Base-by-base conservation (phyloP, 2,113 vertebrate species). In the Callipepla squamata region DNA sequence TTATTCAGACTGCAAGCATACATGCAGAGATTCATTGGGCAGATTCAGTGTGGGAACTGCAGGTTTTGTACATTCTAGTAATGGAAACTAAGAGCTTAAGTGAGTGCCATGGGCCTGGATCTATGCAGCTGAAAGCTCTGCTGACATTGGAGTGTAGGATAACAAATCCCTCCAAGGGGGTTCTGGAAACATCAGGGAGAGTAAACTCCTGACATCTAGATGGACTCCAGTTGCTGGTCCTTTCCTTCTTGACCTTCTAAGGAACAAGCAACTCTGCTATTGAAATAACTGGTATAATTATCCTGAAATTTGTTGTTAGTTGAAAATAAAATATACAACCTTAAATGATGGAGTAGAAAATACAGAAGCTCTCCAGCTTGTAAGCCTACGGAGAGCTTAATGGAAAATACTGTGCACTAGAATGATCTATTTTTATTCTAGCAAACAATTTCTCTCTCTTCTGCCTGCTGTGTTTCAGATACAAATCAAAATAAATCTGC, bases 401-500 rank as follows among this genome's bases (percentile, higher is more conserved):
- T 95, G 80, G 45, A 91, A 80, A 96, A 92, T 21, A 65, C 47
- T 68, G 61, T 75, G 61, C n/a, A 48, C 23, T 91, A 92, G 90
- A 96, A 94, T 36, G 6, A 96, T 76, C 53, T 93, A 84, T 92
- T 94, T 96, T 96, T 96, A 57, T 90, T 84, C 25, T 72, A 62
- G 40, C 40, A 70, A 89, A 94, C 59, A 76, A 7, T 93, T 62
- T 92, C 59, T 42, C 40, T 95, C 40, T 95, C 75, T 80, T 91
- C 51, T 92, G 89, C 84, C 72, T 86, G 47, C 89, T 95, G 75
- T n/a, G 55, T 81, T 95, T 84, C 88, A 95, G 88, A 96, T 74
- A 96, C 44, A 97, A 96, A 96, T 94, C 65, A 94, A 97, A 97
- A 96, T 89, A 97, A 97, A 96, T 90, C 92, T 96, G 55, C 34